Conservation (phyloP, 1,140 invertebrate genomes). For the Drosophila oshimai region DNA sequence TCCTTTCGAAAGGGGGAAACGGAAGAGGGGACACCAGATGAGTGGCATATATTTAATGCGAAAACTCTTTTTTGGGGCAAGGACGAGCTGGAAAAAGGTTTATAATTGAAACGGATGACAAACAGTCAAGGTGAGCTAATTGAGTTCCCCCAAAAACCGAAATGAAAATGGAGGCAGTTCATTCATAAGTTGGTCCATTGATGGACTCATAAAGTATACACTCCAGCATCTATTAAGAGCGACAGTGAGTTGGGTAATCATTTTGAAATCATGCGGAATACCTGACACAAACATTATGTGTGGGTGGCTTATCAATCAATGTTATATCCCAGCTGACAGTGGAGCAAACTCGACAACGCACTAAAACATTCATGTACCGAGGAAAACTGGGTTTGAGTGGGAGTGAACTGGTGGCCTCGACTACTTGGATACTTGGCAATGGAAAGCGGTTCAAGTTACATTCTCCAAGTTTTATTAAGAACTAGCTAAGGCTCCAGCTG, state of each 20-base stretch:
- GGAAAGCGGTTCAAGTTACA: neutral
- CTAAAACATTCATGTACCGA: conserved; percentile 17
- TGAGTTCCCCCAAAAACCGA: conserved; percentile 24
- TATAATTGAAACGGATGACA: conserved; percentile 68
- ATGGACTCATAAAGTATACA: neutral
- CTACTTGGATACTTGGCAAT: neutral
- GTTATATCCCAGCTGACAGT: conserved; percentile 26
- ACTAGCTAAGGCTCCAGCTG: neutral
- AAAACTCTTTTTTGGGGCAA: conserved; percentile 45
- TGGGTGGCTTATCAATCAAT: conserved; percentile 62
- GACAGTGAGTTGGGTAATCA: conserved; percentile 39
- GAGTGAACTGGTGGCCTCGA: neutral
- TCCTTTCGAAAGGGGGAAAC: neutral
- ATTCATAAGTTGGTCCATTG: conserved; percentile 34
- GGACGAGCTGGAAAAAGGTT: conserved; percentile 62
- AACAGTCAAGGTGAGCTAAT: conserved; percentile 38
- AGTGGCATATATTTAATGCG: conserved; percentile 54
- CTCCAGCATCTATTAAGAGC: neutral
- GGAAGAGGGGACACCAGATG: conserved; percentile 8
- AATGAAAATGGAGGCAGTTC: neutral
- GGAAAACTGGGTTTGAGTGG: neutral
- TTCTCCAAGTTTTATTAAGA: neutral
- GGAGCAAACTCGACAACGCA: neutral
- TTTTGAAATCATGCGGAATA: conserved; percentile 11
- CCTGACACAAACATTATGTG: neutral